Percentiles rank a stretch among this genome's conserved stretches.
These are phyloP conservation scores for Rhinatrema bivittatum DNA, from an alignment of 2,797 vertebrate species.

Conservation along the genomic window DNA sequence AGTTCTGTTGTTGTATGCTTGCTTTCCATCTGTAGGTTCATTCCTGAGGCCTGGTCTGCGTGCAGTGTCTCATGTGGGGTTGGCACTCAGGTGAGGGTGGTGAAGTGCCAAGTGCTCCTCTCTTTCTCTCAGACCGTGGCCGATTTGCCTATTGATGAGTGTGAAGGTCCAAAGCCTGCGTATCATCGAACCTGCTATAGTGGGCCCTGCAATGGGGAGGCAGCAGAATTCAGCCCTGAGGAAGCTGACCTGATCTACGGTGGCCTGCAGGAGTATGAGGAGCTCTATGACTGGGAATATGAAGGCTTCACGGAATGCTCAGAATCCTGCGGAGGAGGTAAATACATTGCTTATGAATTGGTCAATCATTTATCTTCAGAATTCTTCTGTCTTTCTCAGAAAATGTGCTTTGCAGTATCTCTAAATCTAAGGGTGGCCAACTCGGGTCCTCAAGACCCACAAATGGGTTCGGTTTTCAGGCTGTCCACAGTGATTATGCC, in stretches of 20 bases:
- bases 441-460: no score
- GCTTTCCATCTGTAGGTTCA: constrained; percentile 77
- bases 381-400: no score
- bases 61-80: constrained; percentile 85
- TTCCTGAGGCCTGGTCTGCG: constrained; percentile 80
- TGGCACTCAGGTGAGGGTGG: constrained; percentile 69
- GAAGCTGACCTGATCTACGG: constrained; percentile 34
- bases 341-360: no score
- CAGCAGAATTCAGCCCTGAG: constrained; percentile 34
- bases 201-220: constrained; percentile 65
- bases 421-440: no score
- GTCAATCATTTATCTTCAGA: no score
- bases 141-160: constrained; percentile 85
- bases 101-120: constrained; percentile 88
- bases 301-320: constrained; percentile 90
- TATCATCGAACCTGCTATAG: constrained; percentile 73
- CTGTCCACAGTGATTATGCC: no score
- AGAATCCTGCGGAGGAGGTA: constrained; percentile 87
- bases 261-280: constrained; percentile 55
- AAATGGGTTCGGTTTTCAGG: no score
- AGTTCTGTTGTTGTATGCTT: no score
- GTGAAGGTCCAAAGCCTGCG: constrained; percentile 74
- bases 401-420: no score
- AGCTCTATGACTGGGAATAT: constrained; percentile 90
- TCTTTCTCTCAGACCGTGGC: constrained; percentile 90